These are phyloP conservation scores for Mantis religiosa DNA, from an alignment of 2,888 invertebrate species.

Conservation along the genomic window DNA sequence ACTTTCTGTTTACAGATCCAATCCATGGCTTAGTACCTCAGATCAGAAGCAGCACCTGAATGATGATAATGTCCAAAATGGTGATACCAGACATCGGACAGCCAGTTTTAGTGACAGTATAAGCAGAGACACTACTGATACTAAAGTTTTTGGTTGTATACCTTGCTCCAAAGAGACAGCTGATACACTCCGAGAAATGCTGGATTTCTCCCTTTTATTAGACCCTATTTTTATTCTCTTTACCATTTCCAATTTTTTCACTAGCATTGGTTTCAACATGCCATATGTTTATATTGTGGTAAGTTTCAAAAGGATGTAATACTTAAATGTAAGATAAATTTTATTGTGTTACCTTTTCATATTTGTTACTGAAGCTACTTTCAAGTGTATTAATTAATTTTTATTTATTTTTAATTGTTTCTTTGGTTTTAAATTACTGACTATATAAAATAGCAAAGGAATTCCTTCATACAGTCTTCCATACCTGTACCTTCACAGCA, in stretches of 20 bases:
- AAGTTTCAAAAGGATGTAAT: slow-evolving; percentile 33
- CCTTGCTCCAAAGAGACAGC: slow-evolving; percentile 66
- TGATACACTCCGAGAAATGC: slow-evolving; percentile 72
- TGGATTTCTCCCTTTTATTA: slow-evolving; percentile 77
- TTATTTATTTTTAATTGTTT: too few species aligned
- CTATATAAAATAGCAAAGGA: too few species aligned
- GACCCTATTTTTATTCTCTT: slow-evolving; percentile 88
- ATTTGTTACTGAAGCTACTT: too few species aligned
- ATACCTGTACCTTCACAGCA: too few species aligned
- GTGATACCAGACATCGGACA: not conserved
- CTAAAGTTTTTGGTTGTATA: slow-evolving; percentile 40
- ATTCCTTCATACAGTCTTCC: too few species aligned
- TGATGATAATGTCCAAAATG: not conserved
- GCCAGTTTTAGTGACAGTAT: not conserved
- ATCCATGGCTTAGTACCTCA: not conserved
- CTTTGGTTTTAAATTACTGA: too few species aligned
- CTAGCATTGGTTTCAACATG: slow-evolving; percentile 91
- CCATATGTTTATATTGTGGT: slow-evolving; percentile 83
- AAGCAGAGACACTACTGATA: not conserved
- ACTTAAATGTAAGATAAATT: not conserved
- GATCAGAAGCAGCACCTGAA: not conserved
- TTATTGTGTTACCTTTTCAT: too few species aligned
- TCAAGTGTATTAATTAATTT: too few species aligned
- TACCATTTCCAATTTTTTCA: slow-evolving; percentile 88
- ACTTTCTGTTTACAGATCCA: not conserved